A percentile compares a stretch with the other conserved stretches of the same genome.
These are phyloP conservation scores for Phyllopteryx taeniolatus DNA, from an alignment of 2,113 vertebrate species.

Conservation along the genomic window DNA sequence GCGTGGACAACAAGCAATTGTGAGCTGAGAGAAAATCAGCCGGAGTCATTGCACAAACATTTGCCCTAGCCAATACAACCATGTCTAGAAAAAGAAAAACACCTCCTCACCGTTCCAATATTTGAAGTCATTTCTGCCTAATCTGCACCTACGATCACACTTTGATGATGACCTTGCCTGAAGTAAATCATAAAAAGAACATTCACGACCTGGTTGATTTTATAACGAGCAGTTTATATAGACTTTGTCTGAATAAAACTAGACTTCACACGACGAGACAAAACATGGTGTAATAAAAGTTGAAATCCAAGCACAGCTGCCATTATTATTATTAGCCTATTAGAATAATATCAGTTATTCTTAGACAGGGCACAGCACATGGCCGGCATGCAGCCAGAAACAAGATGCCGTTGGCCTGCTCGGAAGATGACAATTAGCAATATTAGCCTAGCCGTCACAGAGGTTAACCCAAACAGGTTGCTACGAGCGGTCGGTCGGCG, in stretches of 20 bases:
- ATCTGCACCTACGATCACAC: no score
- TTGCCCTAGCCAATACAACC: no score
- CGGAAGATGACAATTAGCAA: conserved; percentile 50
- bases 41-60: no score
- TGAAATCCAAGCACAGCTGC: not conserved
- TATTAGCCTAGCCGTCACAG: conserved; percentile 42
- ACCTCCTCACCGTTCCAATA: no score
- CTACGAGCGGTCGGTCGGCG: conserved; percentile 23
- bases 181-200: no score
- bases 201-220: not conserved
- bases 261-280: not conserved
- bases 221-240: not conserved
- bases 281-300: not conserved
- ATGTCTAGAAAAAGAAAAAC: no score
- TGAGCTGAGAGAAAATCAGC: no score
- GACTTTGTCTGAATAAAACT: not conserved
- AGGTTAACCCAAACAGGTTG: conserved; percentile 51
- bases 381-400: conserved; percentile 34
- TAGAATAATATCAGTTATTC: not conserved
- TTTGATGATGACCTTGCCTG: no score
- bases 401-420: conserved; percentile 37
- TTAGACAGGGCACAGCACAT: not conserved
- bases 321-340: conserved; percentile 1
- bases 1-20: no score
- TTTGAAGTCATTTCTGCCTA: no score